Conservation (phyloP, 1,140 invertebrate species). For the Brachionus asplanchnoidis region DNA sequence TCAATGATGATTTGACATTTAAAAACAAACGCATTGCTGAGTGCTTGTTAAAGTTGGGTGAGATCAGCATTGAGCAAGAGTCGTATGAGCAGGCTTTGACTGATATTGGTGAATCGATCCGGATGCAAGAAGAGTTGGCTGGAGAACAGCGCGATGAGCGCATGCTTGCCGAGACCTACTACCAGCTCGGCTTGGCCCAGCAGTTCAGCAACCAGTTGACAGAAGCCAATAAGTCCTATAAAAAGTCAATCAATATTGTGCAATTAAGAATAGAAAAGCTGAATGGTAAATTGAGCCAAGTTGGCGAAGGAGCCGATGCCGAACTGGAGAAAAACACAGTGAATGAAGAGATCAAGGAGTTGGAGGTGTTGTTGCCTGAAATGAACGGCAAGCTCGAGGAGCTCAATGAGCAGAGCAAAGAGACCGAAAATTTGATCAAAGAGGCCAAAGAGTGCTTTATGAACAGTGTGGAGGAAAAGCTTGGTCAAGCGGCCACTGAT, state of each 20-base stretch:
- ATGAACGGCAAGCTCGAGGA: conserved; percentile 38
- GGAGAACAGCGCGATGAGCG: conserved; percentile 24
- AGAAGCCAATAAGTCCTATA: conserved; percentile 28
- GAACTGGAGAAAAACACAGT: conserved; percentile 31
- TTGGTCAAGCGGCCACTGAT: background rate
- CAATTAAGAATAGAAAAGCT: conserved; percentile 41
- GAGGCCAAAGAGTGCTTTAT: conserved; percentile 39
- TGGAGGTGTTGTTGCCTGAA: conserved; percentile 32
- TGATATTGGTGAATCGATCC: conserved; percentile 24
- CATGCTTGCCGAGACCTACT: conserved; percentile 28
- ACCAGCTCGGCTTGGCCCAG: conserved; percentile 20
- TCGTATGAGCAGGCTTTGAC: conserved; percentile 13
- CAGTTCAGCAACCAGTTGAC: conserved; percentile 30
- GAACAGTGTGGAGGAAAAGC: background rate
- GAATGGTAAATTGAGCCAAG: background rate
- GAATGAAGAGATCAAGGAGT: conserved; percentile 31
- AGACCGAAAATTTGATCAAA: conserved; percentile 33
- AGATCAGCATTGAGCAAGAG: conserved; percentile 42
- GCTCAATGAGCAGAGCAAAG: conserved; percentile 21
- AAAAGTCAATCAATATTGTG: conserved; percentile 36
- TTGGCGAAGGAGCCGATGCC: conserved; percentile 24
- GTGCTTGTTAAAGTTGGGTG: conserved; percentile 24
- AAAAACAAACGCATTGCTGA: conserved; percentile 40
- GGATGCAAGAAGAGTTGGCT: background rate
- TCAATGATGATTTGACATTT: conserved; percentile 27